phyloP scores from a whole-genome alignment of 2,113 vertebrate genomes.

The Galeopterus variegatus region DNA sequence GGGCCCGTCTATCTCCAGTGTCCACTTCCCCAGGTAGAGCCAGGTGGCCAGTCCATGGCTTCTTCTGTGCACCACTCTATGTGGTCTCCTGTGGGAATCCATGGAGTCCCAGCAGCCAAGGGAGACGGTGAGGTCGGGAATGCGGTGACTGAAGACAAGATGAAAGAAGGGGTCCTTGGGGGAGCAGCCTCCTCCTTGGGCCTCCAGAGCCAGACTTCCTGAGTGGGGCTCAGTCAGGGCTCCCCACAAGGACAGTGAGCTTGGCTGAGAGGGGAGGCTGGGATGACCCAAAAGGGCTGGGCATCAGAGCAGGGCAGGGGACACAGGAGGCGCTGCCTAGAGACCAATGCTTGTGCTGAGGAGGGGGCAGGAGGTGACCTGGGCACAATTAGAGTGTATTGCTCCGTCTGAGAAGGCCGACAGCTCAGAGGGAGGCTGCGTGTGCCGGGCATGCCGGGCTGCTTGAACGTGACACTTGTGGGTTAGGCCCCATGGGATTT shows the following conservation, averaged over 20 bases:
- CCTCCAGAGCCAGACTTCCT: neutral
- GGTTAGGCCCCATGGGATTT: neutral
- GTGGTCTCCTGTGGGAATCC: neutral
- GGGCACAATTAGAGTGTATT: fast-evolving
- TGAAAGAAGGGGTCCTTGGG: neutral
- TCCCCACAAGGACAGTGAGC: neutral
- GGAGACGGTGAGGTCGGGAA: neutral
- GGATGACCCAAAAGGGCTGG: no score
- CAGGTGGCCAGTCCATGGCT: neutral
- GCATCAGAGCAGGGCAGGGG: neutral
- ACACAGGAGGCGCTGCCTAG: fast-evolving
- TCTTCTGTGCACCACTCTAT: neutral
- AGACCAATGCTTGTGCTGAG: neutral
- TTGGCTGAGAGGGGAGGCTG: neutral
- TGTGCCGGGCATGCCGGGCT: fast-evolving
- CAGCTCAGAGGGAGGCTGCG: fast-evolving
- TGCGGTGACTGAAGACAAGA: neutral
- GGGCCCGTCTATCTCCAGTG: neutral
- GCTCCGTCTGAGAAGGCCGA: no score
- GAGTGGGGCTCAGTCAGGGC: neutral
- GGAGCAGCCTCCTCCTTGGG: neutral
- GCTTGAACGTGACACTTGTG: neutral
- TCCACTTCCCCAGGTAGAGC: neutral
- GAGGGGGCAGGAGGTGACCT: fast-evolving
- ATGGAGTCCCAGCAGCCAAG: neutral